Conservation (phyloP, 2,888 invertebrate genomes). For the Iphiclides podalirius region DNA sequence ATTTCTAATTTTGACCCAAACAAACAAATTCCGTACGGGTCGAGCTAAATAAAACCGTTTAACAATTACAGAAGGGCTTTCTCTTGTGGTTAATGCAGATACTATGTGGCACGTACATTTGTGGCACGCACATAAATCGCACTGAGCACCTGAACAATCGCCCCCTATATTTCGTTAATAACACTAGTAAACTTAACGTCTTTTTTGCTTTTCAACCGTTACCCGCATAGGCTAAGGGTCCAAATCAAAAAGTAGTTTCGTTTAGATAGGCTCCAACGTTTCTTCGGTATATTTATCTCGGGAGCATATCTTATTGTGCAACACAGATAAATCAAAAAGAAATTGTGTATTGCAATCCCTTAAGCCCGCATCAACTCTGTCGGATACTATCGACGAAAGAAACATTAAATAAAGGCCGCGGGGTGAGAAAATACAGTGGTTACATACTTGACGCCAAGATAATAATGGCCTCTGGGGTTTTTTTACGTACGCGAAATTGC, state of each 20-base stretch:
- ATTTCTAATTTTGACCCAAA: too few relatives aligned
- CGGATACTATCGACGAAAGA: constrained; percentile 22
- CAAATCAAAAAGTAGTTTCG: background rate
- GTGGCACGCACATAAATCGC: background rate
- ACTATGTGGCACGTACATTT: too few relatives aligned
- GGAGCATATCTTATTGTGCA: constrained; percentile 12
- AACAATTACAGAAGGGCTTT: too few relatives aligned
- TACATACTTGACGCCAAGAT: too few relatives aligned
- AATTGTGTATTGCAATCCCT: constrained; percentile 15
- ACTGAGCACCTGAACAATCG: background rate
- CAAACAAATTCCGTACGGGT: too few relatives aligned
- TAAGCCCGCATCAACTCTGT: constrained; percentile 17
- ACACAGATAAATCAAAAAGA: constrained; percentile 17
- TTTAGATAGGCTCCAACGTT: background rate
- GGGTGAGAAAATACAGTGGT: constrained; percentile 8
- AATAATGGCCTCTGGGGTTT: too few relatives aligned
- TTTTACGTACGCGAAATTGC: too few relatives aligned
- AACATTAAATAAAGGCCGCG: constrained; percentile 15
- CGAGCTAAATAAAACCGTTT: too few relatives aligned
- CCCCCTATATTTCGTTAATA: background rate
- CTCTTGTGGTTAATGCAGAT: too few relatives aligned
- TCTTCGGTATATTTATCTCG: background rate
- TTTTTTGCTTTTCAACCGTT: background rate
- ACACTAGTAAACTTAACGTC: background rate
- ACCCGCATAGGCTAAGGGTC: background rate